phyloP scores from a whole-genome alignment of 2,888 invertebrate species.

The Hermodice carunculata region DNA sequence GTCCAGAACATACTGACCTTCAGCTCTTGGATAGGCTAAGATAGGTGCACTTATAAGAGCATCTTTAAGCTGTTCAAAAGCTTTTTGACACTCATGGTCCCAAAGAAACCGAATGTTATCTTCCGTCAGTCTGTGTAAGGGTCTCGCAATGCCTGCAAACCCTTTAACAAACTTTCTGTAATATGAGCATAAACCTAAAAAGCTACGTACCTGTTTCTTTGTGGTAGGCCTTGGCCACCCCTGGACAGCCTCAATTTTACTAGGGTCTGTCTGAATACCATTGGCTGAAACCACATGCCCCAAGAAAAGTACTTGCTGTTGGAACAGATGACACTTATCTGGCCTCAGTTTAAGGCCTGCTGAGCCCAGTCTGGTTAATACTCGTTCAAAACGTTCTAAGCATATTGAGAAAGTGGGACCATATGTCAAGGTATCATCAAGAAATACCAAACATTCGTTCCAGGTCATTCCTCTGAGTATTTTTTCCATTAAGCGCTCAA shows the following conservation, averaged over 20 bases:
- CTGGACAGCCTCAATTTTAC: not conserved
- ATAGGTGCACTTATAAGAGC: slow-evolving; percentile 24
- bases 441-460: slow-evolving; percentile 36
- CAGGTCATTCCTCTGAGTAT: not conserved
- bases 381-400: not conserved
- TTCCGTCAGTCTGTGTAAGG: slow-evolving; percentile 27
- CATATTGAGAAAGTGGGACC: slow-evolving; percentile 3
- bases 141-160: slow-evolving; percentile 20
- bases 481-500: slow-evolving; percentile 26
- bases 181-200: not conserved
- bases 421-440: slow-evolving; percentile 20
- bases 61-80: slow-evolving; percentile 31
- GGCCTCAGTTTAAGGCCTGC: slow-evolving; percentile 4
- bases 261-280: not conserved
- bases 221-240: not conserved
- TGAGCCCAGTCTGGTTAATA: slow-evolving; percentile 9
- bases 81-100: slow-evolving; percentile 26
- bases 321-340: not conserved
- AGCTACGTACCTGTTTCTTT: not conserved
- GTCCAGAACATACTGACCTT: slow-evolving; percentile 28
- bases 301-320: not conserved
- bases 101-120: slow-evolving; percentile 28
- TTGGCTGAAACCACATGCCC: not conserved
- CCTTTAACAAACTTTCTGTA: slow-evolving; percentile 27
- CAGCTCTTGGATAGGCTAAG: slow-evolving; percentile 29